Conservation (phyloP, 2,797 vertebrate genomes). For the Cephalopachus bancanus region DNA sequence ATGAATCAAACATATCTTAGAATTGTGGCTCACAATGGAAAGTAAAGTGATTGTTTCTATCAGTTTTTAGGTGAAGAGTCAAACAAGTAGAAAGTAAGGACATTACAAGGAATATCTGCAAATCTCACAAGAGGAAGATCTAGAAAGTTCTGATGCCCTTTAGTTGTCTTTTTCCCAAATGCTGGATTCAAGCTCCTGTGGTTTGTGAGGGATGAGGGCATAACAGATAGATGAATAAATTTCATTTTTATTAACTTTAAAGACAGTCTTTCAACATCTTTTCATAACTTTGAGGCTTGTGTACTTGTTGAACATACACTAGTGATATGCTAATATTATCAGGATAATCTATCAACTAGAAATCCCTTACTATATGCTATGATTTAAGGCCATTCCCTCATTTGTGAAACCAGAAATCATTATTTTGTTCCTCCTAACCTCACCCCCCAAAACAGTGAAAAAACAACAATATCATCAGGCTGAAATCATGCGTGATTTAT, state of each 20-base stretch:
- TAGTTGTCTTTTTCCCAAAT: background rate
- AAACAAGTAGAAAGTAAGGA: background rate
- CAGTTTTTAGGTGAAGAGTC: background rate
- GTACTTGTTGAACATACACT: background rate
- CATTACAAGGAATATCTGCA: background rate
- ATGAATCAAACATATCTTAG: conserved; percentile 45
- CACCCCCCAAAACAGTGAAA: background rate
- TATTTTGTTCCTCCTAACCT: background rate
- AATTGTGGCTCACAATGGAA: conserved; percentile 26
- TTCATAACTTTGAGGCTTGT: background rate
- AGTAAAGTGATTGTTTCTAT: background rate
- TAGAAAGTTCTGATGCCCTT: background rate
- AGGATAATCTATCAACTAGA: background rate
- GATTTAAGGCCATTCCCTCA: background rate
- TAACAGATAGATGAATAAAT: background rate
- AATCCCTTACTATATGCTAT: background rate
- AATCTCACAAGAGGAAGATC: background rate
- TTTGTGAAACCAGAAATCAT: background rate
- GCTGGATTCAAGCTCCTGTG: background rate
- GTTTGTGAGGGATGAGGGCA: background rate
- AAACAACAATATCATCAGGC: background rate
- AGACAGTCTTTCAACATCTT: conserved; percentile 1
- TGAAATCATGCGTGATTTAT: background rate
- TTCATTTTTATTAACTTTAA: conserved; percentile 26
- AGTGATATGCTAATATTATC: background rate